Base-by-base conservation (phyloP, 2,797 vertebrate genomes). In the Parauchenoglanis punctatus region DNA sequence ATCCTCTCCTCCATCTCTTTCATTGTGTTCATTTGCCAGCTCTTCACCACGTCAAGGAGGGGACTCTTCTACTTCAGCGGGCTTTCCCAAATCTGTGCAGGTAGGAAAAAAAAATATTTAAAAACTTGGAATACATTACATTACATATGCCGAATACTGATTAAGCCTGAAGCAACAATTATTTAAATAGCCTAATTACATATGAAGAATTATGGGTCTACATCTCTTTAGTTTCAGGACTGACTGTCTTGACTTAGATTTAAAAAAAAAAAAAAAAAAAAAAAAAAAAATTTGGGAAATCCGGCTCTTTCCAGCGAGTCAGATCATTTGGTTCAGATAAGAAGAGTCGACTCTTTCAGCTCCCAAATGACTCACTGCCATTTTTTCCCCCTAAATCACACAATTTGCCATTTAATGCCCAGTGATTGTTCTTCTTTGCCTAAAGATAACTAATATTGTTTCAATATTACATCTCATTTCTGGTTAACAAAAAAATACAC, bases 1-100 rank as follows among this genome's bases (percentile, higher is more conserved):
- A 92, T 97, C 84, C 96, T 97, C 92, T 97, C 96, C 88, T 96
- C 95, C 80, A 91, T 97, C 83, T 96, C 97, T 86, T 96, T 98
- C 91, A 92, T 97, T 90, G 92, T 97, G 63, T 97, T 97, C 93
- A 93, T 97, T 92, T 94, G 94, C 86, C 97, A 97, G 87, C 95
- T 98, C 67, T 94, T 97, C 91, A 95, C 95, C 78, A 92, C 97
- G 91, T 91, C 95, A 31, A 94, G 90, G 86, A 96, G 96, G 91
- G 94, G 94, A 0, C 96, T 98, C 87, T 98, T 97, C 94, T 98
- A 97, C 20, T 95, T 97, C 91, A 97, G 96, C 0, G 97, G 97
- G 85, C 85, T 97, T 88, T 96, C 96, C 90, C 97, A 98, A 91
- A 93, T 95, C 8, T 95, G 96, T 59, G 95, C 97, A 94, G 96